phyloP scores from a whole-genome alignment of 2,113 vertebrate species.

The Campylorhamphus procurvoides region DNA sequence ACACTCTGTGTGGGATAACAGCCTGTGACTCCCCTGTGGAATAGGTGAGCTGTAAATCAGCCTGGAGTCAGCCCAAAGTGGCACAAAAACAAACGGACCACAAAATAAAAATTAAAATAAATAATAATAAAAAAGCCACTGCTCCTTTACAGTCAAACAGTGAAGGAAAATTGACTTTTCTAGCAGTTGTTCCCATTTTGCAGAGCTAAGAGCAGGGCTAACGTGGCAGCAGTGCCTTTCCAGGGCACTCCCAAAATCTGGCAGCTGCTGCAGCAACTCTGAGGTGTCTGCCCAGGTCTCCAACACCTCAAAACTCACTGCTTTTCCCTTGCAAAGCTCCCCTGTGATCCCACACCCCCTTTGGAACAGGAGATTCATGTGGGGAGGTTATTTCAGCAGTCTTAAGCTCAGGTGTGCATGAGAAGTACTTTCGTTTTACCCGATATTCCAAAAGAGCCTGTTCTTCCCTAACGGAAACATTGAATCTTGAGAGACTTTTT shows the following conservation, averaged over 20 bases:
- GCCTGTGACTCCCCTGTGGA: neutral
- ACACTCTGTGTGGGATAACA: neutral
- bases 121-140: too few relatives aligned
- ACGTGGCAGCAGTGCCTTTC: neutral
- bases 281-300: neutral
- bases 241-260: neutral
- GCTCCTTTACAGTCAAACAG: neutral
- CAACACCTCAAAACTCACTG: fast-evolving
- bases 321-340: neutral
- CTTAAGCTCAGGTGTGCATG: neutral
- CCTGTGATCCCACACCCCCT: neutral
- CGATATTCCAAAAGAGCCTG: neutral
- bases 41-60: neutral
- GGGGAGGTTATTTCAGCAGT: neutral
- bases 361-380: neutral
- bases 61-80: neutral
- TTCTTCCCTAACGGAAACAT: slow-evolving; percentile 5
- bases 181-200: neutral
- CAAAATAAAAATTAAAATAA: neutral
- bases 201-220: neutral
- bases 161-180: neutral
- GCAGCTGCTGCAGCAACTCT: neutral
- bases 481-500: slow-evolving; percentile 40
- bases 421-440: neutral
- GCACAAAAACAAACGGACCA: neutral